Conservation (phyloP, 2,113 vertebrate genomes). For the Tenebrosternarchus preto region DNA sequence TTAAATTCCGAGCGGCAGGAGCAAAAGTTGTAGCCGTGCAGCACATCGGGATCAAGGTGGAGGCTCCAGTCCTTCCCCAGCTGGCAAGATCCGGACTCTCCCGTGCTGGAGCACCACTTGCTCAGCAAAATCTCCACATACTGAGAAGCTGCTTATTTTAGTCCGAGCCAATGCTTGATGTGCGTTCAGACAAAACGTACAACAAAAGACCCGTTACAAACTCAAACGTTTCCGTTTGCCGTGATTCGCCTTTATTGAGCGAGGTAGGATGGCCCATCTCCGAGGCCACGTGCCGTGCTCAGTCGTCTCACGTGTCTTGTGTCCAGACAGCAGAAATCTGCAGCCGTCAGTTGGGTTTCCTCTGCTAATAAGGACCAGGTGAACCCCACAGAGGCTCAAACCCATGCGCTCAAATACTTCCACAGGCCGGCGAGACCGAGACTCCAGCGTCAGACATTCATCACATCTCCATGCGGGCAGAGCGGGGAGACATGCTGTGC, state of each 20-base stretch:
- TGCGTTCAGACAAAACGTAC: slow-evolving; percentile 11
- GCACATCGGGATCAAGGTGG: neutral
- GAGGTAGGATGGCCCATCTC: neutral
- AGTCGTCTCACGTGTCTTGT: slow-evolving; percentile 24
- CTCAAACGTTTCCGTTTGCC: slow-evolving; percentile 15
- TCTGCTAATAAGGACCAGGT: slow-evolving; percentile 56
- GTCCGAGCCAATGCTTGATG: neutral
- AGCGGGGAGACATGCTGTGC: slow-evolving; percentile 41
- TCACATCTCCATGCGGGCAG: slow-evolving; percentile 42
- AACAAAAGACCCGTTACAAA: neutral
- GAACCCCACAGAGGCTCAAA: slow-evolving; percentile 60
- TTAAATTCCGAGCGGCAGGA: neutral
- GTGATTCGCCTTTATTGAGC: slow-evolving; percentile 43
- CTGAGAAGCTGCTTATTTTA: slow-evolving; percentile 19
- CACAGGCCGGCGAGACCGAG: slow-evolving; percentile 50
- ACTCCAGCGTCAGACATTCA: slow-evolving; percentile 58
- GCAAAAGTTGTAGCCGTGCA: slow-evolving; percentile 11
- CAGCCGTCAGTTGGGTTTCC: slow-evolving; percentile 50
- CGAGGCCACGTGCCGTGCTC: too few relatives aligned
- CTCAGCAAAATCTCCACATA: slow-evolving; percentile 23
- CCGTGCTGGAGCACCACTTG: neutral
- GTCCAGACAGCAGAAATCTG: slow-evolving; percentile 54
- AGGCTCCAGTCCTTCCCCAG: neutral
- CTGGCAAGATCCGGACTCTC: neutral
- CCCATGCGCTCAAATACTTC: slow-evolving; percentile 58